A percentile compares a stretch with the other conserved stretches of the same genome.
These are phyloP conservation scores for Scatophagus argus DNA, from an alignment of 2,113 vertebrate genomes.

Conservation along the genomic window DNA sequence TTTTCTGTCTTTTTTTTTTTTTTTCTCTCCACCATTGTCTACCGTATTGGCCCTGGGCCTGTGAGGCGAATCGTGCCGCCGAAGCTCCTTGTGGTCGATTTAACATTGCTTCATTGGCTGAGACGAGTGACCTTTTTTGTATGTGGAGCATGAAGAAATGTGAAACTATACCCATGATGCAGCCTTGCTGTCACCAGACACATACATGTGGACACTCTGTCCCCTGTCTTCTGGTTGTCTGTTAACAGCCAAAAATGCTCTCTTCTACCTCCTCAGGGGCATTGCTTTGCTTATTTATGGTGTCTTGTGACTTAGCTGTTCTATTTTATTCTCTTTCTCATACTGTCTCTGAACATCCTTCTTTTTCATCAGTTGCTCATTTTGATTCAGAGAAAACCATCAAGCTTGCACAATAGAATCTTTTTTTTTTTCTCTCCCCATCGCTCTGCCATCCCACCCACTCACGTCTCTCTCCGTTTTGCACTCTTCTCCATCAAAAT, in stretches of 20 bases:
- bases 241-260: conserved; percentile 51
- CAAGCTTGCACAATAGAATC: conserved; percentile 70
- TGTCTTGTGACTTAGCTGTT: conserved; percentile 50
- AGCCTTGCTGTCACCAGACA: conserved; percentile 29
- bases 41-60: conserved; percentile 42
- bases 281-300: conserved; percentile 31
- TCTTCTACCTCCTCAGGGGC: conserved; percentile 51
- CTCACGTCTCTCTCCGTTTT: conserved; percentile 61
- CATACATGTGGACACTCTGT: conserved; percentile 24
- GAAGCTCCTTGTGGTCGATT: conserved; percentile 75
- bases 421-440: conserved; percentile 36
- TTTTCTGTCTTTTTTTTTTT: conserved; percentile 7
- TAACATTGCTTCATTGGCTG: conserved; percentile 75
- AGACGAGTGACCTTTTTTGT: conserved; percentile 76
- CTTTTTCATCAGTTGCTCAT: conserved; percentile 67
- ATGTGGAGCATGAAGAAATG: conserved; percentile 74
- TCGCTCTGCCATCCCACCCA: conserved; percentile 58
- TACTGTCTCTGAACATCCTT: conserved; percentile 58
- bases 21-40: conserved; percentile 55
- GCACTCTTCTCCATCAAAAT: conserved; percentile 66
- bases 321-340: conserved; percentile 46
- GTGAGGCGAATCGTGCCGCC: conserved; percentile 44
- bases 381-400: conserved; percentile 75
- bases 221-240: conserved; percentile 53
- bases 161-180: conserved; percentile 35